These are phyloP conservation scores for Halcyon malimbica DNA, from an alignment of 2,113 vertebrate genomes.

Conservation along the genomic window DNA sequence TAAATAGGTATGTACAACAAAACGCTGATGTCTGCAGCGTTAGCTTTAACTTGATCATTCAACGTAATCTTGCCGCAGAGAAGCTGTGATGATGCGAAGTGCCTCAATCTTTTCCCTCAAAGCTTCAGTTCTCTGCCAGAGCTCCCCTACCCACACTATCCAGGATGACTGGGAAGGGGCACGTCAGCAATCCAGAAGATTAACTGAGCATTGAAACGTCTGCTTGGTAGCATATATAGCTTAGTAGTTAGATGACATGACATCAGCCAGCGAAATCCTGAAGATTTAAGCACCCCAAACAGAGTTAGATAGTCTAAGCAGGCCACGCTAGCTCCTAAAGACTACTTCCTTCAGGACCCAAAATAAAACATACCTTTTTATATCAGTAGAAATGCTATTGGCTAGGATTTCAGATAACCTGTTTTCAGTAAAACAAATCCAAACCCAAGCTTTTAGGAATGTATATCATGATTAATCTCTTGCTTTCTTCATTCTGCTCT, in stretches of 20 bases:
- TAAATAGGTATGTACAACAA: background rate
- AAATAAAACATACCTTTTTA: background rate
- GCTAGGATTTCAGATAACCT: background rate
- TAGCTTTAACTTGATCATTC: background rate
- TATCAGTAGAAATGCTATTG: background rate
- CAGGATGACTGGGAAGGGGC: background rate
- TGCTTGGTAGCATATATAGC: background rate
- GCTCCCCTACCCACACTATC: background rate
- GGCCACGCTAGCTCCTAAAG: background rate
- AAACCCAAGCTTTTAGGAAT: background rate
- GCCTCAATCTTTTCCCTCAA: background rate
- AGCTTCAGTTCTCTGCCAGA: background rate
- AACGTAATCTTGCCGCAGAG: background rate
- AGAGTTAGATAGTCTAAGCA: background rate
- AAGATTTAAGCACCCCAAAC: background rate
- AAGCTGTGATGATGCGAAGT: background rate
- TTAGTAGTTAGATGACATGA: background rate
- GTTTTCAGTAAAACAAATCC: background rate
- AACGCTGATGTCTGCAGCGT: background rate
- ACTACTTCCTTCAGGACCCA: background rate
- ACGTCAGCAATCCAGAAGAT: background rate
- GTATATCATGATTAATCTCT: background rate
- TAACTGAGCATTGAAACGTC: background rate
- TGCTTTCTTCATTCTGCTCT: background rate
- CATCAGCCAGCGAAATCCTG: background rate